Percentiles rank a stretch among this genome's conserved stretches.
These are phyloP conservation scores for Hypotaenidia okinawae DNA, from an alignment of 2,797 vertebrate species.

Conservation along the genomic window DNA sequence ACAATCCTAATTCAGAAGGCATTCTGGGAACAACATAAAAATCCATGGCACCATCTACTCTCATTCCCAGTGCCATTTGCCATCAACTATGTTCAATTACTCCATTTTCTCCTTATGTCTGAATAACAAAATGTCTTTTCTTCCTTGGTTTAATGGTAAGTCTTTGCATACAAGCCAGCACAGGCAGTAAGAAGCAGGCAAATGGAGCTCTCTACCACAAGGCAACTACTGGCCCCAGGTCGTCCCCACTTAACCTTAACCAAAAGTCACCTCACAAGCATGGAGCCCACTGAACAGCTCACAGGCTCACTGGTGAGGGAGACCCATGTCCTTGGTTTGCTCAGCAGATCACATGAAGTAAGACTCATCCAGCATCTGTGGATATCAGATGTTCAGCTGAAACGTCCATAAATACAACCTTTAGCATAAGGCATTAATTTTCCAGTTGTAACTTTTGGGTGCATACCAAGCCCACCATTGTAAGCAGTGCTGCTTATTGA, in stretches of 20 bases:
- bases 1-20: background rate
- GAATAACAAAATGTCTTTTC: background rate
- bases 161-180: background rate
- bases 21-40: background rate
- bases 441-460: background rate
- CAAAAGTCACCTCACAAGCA: background rate
- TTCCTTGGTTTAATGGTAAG: background rate
- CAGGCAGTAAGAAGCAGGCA: background rate
- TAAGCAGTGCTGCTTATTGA: background rate
- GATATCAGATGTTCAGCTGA: background rate
- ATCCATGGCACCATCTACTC: fast-evolving
- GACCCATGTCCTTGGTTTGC: background rate
- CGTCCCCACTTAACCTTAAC: background rate
- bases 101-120: background rate
- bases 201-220: background rate
- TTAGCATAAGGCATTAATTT: background rate
- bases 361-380: background rate
- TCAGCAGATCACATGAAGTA: background rate
- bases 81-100: background rate
- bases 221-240: background rate
- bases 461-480: background rate
- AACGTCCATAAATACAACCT: background rate
- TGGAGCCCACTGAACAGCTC: background rate
- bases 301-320: background rate
- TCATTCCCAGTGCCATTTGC: background rate